Conservation (phyloP, 2,113 vertebrate species). For the Odobenus rosmarus region DNA sequence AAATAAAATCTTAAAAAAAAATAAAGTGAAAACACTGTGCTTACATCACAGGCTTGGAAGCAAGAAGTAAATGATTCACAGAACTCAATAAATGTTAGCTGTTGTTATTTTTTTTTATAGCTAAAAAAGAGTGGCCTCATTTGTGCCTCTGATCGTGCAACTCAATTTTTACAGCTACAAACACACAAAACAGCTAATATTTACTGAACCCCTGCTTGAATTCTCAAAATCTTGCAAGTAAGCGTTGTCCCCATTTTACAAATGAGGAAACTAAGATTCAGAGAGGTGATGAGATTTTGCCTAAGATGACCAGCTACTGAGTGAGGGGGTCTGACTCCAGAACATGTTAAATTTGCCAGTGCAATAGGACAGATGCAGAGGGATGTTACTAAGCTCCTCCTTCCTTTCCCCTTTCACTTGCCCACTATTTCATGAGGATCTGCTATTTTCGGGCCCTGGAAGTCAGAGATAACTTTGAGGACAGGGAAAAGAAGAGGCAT, state of each 20-base stretch:
- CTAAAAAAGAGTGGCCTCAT: slow-evolving; percentile 12
- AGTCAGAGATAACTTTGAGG: background rate
- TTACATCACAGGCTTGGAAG: background rate
- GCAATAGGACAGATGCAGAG: background rate
- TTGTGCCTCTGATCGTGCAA: background rate
- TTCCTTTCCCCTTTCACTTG: background rate
- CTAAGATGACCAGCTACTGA: background rate
- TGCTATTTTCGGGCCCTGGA: background rate
- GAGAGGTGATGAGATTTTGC: background rate
- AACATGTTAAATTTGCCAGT: background rate
- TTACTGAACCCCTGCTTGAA: background rate
- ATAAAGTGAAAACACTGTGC: background rate
- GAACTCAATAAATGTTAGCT: slow-evolving; percentile 32
- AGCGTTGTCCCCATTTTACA: background rate
- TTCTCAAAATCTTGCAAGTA: slow-evolving; percentile 19
- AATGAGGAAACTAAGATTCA: slow-evolving; percentile 4
- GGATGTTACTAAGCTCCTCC: background rate
- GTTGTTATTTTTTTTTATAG: slow-evolving; percentile 12
- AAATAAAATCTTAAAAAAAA: background rate
- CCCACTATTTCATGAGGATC: background rate
- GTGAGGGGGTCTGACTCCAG: background rate
- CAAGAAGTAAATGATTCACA: background rate
- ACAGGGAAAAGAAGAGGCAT: background rate
- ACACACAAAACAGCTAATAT: background rate
- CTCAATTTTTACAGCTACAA: slow-evolving; percentile 40